Percentiles rank a stretch among this genome's conserved stretches.
These are phyloP conservation scores for Meandrusa payeni DNA, from an alignment of 2,888 invertebrate genomes.

Conservation along the genomic window DNA sequence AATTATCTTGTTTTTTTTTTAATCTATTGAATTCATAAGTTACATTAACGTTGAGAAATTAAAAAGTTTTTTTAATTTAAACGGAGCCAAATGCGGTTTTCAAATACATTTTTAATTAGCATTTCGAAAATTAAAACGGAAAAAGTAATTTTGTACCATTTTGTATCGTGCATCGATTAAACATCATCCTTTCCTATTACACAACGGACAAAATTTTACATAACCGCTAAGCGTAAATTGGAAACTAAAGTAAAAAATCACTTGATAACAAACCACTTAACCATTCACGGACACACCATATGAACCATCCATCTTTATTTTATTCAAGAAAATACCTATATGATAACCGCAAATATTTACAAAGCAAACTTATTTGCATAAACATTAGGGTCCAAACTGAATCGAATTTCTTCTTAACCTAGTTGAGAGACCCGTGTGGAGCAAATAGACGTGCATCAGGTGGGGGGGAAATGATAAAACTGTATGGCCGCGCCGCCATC, in stretches of 20 bases:
- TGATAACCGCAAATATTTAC: constrained; percentile 30
- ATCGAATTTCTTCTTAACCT: constrained; percentile 58
- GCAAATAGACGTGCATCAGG: constrained; percentile 45
- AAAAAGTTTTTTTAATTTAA: too few species aligned
- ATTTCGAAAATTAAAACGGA: too few species aligned
- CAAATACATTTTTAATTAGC: too few species aligned
- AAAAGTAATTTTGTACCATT: too few species aligned
- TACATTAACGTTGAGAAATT: too few species aligned
- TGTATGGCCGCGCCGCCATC: constrained; percentile 53
- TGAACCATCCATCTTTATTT: constrained; percentile 18
- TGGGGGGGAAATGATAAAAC: constrained; percentile 74
- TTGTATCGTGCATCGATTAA: too few species aligned
- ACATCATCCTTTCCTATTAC: constrained; percentile 1
- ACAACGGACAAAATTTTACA: not conserved
- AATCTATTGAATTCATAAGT: too few species aligned
- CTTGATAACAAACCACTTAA: constrained; percentile 7
- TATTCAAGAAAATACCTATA: constrained; percentile 25
- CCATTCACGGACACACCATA: constrained; percentile 8
- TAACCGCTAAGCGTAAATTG: constrained; percentile 7
- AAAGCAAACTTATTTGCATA: constrained; percentile 48
- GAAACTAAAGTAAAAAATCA: constrained; percentile 11
- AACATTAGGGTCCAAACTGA: constrained; percentile 55
- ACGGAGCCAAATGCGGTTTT: too few species aligned
- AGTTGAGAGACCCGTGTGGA: constrained; percentile 50
- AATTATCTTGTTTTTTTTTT: too few species aligned